Base-by-base conservation (phyloP, 2,113 vertebrate genomes). In the Albula goreensis region DNA sequence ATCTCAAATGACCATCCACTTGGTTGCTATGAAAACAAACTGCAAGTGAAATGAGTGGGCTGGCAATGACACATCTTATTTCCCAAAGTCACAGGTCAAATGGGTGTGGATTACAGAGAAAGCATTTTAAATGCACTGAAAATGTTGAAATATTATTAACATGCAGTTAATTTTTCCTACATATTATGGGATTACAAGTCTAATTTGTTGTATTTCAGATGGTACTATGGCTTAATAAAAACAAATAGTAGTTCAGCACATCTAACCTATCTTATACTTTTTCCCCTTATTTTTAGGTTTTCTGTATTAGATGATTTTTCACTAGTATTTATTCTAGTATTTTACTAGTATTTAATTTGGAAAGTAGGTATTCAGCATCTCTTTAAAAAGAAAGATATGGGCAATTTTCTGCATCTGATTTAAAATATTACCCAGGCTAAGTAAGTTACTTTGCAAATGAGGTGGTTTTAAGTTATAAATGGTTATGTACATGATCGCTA, bases 341-440 rank as follows among this genome's bases (percentile, higher is more conserved):
- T 84, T 77, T 77, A 84, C 50, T 74, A 19, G 48, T 22, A 77
- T 41, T 41, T 41, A 41, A 41, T 41, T 41, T 41, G 31, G 31
- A 84, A 84, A 74, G 60, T 50, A 74, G 48, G 49, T 66, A 50
- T 77, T 83, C 53, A 70, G 17, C n/a, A 74, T 8, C n/a, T 74
- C 70, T 31, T 74, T 70, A 5, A 74, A n/a, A 74, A 3, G 70
- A 74, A 74, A 5, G n/a, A 74, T n/a, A 1, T 9, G 2, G n/a
- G 4, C n/a, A 25, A 31, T 74, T 74, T 11, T 11, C 70, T 31
- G 22, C n/a, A 74, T 31, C 31, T 74, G 17, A 31, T 0, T 74
- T 74, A 25, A 74, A 74, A 74, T 7, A 19, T 31, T 15, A 74
- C 19, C 1, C 12, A 12, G 6, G 63, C 70, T 74, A 22, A 74